Evolutionary conservation across 2,888 invertebrate species (phyloP).

Genomic region (Synergus japonicus): DNA sequence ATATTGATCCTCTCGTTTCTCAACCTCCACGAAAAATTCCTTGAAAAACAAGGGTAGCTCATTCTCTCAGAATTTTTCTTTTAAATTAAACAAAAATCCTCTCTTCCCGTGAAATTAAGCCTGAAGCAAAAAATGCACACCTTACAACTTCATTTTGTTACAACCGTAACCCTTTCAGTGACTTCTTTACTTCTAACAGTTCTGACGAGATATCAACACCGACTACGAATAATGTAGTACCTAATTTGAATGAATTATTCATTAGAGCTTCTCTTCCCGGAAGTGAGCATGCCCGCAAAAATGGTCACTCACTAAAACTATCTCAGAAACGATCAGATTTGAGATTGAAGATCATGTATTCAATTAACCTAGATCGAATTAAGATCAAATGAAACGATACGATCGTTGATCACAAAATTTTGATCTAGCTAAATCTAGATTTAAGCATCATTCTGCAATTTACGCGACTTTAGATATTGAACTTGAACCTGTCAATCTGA

Average conservation of each 20-base stretch:
- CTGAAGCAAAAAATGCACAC: too few species aligned
- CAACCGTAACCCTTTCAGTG: too few species aligned
- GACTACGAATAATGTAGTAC: slow-evolving; percentile 11
- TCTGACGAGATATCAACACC: background rate
- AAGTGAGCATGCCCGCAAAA: slow-evolving; percentile 8
- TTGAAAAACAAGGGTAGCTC: background rate
- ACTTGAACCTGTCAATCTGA: background rate
- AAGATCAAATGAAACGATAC: slow-evolving; percentile 18
- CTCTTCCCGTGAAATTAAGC: too few species aligned
- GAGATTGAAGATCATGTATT: slow-evolving; percentile 21
- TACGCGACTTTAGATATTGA: background rate
- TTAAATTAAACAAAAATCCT: background rate
- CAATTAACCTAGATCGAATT: slow-evolving; percentile 33
- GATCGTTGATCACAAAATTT: slow-evolving; percentile 14
- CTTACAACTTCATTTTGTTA: too few species aligned
- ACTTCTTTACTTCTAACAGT: background rate
- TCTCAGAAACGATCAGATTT: slow-evolving; percentile 26
- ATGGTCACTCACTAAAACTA: slow-evolving; percentile 29
- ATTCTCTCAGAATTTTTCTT: background rate
- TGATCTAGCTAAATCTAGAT: slow-evolving; percentile 17
- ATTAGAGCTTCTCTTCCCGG: slow-evolving; percentile 18
- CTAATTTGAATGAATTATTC: background rate
- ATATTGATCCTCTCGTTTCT: slow-evolving; percentile 12
- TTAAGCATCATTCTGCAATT: background rate
- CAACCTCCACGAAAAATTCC: background rate